Percentiles rank a stretch among this genome's conserved stretches.
Evolutionary conservation across 1,140 invertebrate species (phyloP).

Genomic region (Armadillidium nasatum): DNA sequence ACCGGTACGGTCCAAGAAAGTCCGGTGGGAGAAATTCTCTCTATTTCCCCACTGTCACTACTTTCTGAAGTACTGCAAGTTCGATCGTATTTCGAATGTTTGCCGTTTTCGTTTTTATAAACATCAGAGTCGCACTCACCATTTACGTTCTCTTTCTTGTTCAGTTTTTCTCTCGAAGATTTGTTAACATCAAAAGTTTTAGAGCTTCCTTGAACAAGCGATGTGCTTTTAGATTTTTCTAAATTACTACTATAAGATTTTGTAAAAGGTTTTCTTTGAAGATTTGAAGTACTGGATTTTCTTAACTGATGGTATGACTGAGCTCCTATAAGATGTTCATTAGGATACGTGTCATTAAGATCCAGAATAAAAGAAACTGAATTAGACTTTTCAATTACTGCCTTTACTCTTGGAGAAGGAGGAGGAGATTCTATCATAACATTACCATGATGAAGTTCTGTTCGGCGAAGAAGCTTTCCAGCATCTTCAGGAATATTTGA

Average conservation of each 20-base stretch:
- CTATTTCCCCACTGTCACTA: slow-evolving; percentile 33
- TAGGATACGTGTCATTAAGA: slow-evolving; percentile 54
- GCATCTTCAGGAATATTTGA: neutral
- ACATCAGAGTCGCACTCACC: slow-evolving; percentile 20
- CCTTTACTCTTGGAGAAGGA: slow-evolving; percentile 64
- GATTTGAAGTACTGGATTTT: slow-evolving; percentile 31
- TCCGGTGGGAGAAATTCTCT: slow-evolving; percentile 38
- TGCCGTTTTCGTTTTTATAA: slow-evolving; percentile 17
- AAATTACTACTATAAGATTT: slow-evolving; percentile 32
- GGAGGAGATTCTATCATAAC: slow-evolving; percentile 31
- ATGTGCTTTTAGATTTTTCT: slow-evolving; percentile 33
- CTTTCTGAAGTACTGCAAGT: slow-evolving; percentile 39
- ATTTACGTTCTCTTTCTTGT: slow-evolving; percentile 14
- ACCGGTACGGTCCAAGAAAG: slow-evolving; percentile 40
- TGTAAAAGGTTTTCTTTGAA: slow-evolving; percentile 16
- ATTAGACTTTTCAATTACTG: slow-evolving; percentile 72
- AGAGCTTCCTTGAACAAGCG: slow-evolving; percentile 28
- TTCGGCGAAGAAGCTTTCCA: neutral
- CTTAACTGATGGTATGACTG: slow-evolving; percentile 32
- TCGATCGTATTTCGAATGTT: slow-evolving; percentile 20
- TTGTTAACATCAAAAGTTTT: slow-evolving; percentile 30
- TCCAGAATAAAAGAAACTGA: slow-evolving; percentile 77
- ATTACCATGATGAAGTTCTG: neutral
- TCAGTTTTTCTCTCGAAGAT: slow-evolving; percentile 22
- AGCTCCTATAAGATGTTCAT: slow-evolving; percentile 32